Base-by-base conservation (phyloP, 2,113 vertebrate species). In the Lota lota region DNA sequence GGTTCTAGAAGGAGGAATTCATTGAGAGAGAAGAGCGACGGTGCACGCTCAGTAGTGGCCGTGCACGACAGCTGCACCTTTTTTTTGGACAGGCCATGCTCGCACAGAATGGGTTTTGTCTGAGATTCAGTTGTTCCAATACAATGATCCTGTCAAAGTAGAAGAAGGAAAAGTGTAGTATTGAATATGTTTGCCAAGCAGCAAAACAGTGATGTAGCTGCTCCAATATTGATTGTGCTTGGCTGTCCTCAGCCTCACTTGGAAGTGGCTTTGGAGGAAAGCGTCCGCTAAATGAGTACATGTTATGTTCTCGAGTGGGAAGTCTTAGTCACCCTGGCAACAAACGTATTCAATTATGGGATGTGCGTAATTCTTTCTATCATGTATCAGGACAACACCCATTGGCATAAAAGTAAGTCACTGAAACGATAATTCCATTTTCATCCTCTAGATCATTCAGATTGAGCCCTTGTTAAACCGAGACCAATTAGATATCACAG, bases 331-430 rank as follows among this genome's bases (percentile, higher is more conserved):
- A 82, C 83, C 77, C 20, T 68, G 66, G 67, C 75, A 47, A 56
- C 62, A 50, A 66, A 73, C 75, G 61, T 64, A 70, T 70, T 70
- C 81, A 85, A 83, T 86, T 66, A 85, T 71, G 80, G 83, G 74
- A 79, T 58, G 65, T 70, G 73, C 5, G 6, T 51, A 66, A 67
- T 63, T 77, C 67, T 78, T 65, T 56, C 62, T 76, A 66, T 68
- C 72, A 66, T 73, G 72, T 73, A 67, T 66, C 71, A 11, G 61
- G 69, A 82, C 80, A 79, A 80, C 83, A 83, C 85, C 86, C 82
- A 84, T 81, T 73, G 75, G 79, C 73, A 71, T 14, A 47, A 12
- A 47, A 47, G 80, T 83, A 57, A 83, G 78, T 62, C 66, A 75
- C 80, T 72, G 50, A 74, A 83, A 74, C 51, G 68, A 73, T 47